These are phyloP conservation scores for Peromyscus melanophrys DNA, from an alignment of 2,797 vertebrate species.

Conservation along the genomic window DNA sequence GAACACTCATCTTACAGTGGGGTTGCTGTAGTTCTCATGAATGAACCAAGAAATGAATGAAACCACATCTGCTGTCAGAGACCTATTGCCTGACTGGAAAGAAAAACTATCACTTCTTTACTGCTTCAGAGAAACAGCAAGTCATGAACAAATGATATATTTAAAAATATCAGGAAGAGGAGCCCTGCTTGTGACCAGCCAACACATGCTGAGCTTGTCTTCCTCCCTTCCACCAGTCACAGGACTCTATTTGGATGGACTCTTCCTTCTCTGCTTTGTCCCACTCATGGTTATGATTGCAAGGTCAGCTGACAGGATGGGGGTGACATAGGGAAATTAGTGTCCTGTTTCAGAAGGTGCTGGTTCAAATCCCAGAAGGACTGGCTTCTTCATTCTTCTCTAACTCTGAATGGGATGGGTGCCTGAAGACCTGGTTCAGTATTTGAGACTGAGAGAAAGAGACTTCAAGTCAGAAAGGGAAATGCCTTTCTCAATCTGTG, in stretches of 20 bases:
- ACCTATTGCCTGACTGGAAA: background rate
- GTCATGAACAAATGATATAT: constrained; percentile 5
- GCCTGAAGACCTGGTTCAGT: background rate
- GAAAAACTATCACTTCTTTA: constrained; percentile 42
- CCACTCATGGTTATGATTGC: background rate
- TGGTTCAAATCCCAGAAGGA: background rate
- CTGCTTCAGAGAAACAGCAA: background rate
- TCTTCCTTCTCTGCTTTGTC: constrained; percentile 5
- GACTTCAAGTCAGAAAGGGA: background rate
- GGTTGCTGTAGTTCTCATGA: background rate
- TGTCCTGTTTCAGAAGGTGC: background rate
- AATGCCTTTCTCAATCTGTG: background rate
- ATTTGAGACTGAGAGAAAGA: background rate
- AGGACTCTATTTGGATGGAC: background rate
- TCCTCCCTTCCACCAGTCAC: background rate
- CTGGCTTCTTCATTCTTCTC: background rate
- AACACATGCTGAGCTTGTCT: background rate
- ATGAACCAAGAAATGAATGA: background rate
- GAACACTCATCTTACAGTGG: background rate
- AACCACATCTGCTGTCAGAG: background rate
- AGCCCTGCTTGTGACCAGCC: background rate
- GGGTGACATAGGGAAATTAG: background rate
- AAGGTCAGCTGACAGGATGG: background rate
- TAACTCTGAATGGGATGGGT: background rate
- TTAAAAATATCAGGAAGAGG: background rate